Conservation (phyloP, 2,113 vertebrate species). For the Toxotes chatareus region DNA sequence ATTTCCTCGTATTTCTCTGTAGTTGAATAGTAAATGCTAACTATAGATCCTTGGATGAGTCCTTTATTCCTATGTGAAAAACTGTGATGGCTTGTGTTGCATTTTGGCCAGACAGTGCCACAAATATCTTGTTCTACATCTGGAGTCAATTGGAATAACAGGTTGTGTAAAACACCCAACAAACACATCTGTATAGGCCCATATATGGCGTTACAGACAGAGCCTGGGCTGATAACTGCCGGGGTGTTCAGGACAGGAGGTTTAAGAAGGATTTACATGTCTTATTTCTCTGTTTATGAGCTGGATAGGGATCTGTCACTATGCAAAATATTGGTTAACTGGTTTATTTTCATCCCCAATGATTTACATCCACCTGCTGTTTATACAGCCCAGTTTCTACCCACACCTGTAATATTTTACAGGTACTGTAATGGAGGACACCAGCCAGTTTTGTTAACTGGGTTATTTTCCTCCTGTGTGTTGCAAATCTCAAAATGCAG, state of each 20-base stretch:
- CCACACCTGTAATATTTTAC: slow-evolving; percentile 15
- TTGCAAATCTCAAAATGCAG: background rate
- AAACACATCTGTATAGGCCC: slow-evolving; percentile 26
- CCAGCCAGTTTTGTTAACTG: background rate
- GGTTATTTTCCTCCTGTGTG: background rate
- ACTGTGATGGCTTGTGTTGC: slow-evolving; percentile 8
- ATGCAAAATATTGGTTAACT: background rate
- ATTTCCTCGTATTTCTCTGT: background rate
- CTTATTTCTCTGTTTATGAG: slow-evolving; percentile 27
- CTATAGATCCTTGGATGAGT: background rate
- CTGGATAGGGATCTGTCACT: background rate
- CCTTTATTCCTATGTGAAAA: background rate
- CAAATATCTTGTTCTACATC: slow-evolving; percentile 41
- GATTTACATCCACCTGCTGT: background rate
- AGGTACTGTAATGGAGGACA: background rate
- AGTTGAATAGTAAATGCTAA: background rate
- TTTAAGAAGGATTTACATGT: slow-evolving; percentile 8
- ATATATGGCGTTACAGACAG: slow-evolving; percentile 5
- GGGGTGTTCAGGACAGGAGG: slow-evolving; percentile 9
- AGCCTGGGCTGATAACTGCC: slow-evolving; percentile 7
- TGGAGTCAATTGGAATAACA: slow-evolving; percentile 45
- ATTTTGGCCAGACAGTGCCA: slow-evolving; percentile 19
- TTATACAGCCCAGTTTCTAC: background rate
- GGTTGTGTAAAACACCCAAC: slow-evolving; percentile 35
- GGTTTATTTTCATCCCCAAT: background rate